Evolutionary conservation across 2,888 invertebrate genomes (phyloP).

Genomic region (Villa cingulata): DNA sequence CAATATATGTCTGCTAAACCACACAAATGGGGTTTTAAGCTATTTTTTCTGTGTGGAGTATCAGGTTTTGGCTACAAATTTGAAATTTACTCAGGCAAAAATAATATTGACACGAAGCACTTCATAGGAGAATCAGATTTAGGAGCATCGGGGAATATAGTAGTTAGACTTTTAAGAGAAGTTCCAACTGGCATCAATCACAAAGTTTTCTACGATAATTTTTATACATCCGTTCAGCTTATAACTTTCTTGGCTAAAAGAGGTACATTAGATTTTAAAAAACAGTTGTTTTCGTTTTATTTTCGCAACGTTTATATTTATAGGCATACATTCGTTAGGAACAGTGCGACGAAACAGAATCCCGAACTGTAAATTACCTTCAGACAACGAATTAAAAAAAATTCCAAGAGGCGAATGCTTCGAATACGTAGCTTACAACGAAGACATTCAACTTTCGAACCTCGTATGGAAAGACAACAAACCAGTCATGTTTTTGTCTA

Average conservation of each 20-base stretch:
- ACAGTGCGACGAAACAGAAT: not conserved
- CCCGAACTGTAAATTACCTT: not conserved
- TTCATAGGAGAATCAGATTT: slow-evolving; percentile 1
- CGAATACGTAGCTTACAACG: slow-evolving; percentile 10
- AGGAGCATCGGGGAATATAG: slow-evolving; percentile 8
- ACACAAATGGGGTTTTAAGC: too few species aligned
- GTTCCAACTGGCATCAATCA: slow-evolving; percentile 8
- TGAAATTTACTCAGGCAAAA: slow-evolving; percentile 12
- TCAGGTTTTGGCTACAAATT: slow-evolving; percentile 16
- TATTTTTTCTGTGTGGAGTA: slow-evolving; percentile 17
- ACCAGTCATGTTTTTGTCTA: slow-evolving; percentile 6
- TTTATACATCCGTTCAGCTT: slow-evolving; percentile 7
- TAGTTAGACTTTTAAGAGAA: slow-evolving; percentile 8
- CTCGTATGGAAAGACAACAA: slow-evolving; percentile 12
- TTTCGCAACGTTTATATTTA: too few species aligned
- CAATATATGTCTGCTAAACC: too few species aligned
- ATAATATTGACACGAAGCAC: slow-evolving; percentile 12
- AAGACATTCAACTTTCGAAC: slow-evolving; percentile 8
- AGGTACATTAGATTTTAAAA: too few species aligned
- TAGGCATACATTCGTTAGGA: not conserved
- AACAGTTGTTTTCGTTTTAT: too few species aligned
- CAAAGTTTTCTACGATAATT: slow-evolving; percentile 12
- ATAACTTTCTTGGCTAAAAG: slow-evolving; percentile 4
- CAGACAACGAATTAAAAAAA: slow-evolving; percentile 7
- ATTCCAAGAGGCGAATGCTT: slow-evolving; percentile 10